Percentiles rank a stretch among this genome's conserved stretches.
Conservation (phyloP, 2,888 invertebrate species). For the Auanema freiburgensis region DNA sequence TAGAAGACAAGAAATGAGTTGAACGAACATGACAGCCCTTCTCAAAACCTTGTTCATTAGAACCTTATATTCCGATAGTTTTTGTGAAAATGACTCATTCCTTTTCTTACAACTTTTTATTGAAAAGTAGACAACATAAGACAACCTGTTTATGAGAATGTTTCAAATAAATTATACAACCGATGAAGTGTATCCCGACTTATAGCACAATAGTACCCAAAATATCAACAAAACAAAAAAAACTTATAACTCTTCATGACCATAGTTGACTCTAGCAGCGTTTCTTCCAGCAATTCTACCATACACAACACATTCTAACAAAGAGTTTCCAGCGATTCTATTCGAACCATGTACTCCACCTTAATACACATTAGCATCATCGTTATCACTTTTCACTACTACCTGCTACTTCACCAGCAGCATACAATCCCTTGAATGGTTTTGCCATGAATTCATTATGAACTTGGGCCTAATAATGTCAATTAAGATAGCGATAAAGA, state of each 20-base stretch:
- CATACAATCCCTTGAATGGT: conserved; percentile 58
- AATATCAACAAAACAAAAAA: conserved; percentile 1
- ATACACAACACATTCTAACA: conserved; percentile 64
- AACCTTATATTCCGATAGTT: too few relatives aligned
- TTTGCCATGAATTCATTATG: conserved; percentile 51
- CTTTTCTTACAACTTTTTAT: too few relatives aligned
- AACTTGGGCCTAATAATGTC: conserved; percentile 42
- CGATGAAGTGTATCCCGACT: too few relatives aligned
- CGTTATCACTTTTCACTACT: not conserved
- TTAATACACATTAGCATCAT: not conserved
- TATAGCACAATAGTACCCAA: too few relatives aligned
- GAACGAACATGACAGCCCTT: too few relatives aligned
- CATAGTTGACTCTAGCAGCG: conserved; percentile 41
- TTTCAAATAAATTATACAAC: too few relatives aligned
- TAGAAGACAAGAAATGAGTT: too few relatives aligned
- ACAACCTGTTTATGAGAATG: too few relatives aligned
- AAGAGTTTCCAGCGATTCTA: conserved; percentile 63
- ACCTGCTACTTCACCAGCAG: conserved; percentile 64
- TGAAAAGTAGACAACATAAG: too few relatives aligned
- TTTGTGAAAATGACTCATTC: too few relatives aligned
- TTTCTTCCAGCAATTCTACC: conserved; percentile 60
- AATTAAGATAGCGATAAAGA: not conserved
- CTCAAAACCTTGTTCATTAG: too few relatives aligned
- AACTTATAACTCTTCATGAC: conserved; percentile 17
- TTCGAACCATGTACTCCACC: conserved; percentile 64